These are phyloP conservation scores for Aphaenogaster floridana DNA, from an alignment of 1,140 invertebrate species.

Conservation along the genomic window DNA sequence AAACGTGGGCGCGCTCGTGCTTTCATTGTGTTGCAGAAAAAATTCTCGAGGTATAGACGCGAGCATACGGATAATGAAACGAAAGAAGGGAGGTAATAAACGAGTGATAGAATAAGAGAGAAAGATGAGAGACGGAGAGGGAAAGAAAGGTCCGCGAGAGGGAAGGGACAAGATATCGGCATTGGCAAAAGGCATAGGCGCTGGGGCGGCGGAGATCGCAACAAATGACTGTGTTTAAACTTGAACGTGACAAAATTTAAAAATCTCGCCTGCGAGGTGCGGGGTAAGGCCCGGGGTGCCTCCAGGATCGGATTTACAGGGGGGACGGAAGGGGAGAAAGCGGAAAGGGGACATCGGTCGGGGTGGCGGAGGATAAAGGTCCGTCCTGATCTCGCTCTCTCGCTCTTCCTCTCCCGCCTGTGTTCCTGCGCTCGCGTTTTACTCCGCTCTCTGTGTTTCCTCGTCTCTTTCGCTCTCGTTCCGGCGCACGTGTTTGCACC, in stretches of 20 bases:
- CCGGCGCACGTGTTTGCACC: constrained; percentile 69
- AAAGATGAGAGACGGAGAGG: constrained; percentile 28
- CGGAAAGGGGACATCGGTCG: constrained; percentile 48
- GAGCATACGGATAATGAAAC: constrained; percentile 55
- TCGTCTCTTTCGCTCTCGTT: constrained; percentile 66
- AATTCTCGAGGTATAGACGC: constrained; percentile 31
- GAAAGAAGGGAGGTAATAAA: constrained; percentile 51
- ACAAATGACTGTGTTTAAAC: constrained; percentile 87
- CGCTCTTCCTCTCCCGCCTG: constrained; percentile 18
- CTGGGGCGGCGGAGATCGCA: constrained; percentile 78
- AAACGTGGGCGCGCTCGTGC: constrained; percentile 55
- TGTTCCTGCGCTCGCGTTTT: constrained; percentile 62
- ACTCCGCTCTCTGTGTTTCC: constrained; percentile 54
- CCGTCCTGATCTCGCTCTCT: constrained; percentile 34
- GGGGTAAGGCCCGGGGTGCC: constrained; percentile 44
- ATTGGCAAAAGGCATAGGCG: constrained; percentile 81
- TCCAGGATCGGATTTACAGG: constrained; percentile 55
- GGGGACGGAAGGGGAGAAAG: constrained; percentile 30
- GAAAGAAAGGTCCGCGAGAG: constrained; percentile 60
- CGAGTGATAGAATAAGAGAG: constrained; percentile 40
- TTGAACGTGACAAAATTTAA: constrained; percentile 87
- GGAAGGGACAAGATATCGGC: constrained; percentile 77
- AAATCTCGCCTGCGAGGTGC: constrained; percentile 79
- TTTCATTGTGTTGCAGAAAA: constrained; percentile 48
- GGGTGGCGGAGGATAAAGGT: constrained; percentile 60